phyloP scores from a whole-genome alignment of 2,888 invertebrate species.

The Imbricaverruca yamaguchii region DNA sequence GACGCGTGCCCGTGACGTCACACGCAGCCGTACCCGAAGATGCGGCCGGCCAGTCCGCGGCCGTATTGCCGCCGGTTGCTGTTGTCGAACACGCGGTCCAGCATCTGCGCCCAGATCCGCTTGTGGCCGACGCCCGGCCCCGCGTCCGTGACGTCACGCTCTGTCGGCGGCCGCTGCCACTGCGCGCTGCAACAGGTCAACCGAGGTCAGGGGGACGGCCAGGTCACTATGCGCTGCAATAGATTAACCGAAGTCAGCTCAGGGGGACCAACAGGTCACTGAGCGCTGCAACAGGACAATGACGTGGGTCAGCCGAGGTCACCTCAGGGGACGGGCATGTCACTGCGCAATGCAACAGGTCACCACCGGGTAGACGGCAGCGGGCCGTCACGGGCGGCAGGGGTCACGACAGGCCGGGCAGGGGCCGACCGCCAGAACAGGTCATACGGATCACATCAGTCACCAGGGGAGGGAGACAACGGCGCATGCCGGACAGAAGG shows the following conservation, averaged over 20 bases:
- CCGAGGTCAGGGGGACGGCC: constrained; percentile 27
- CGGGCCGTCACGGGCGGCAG: too few species aligned
- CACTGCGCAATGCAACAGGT: too few species aligned
- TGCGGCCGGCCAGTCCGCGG: constrained; percentile 69
- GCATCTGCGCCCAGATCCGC: constrained; percentile 45
- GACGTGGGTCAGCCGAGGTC: too few species aligned
- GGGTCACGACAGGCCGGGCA: too few species aligned
- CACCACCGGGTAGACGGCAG: too few species aligned
- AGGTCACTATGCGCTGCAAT: constrained; percentile 28
- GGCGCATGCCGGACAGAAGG: too few species aligned
- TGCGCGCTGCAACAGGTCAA: constrained; percentile 1
- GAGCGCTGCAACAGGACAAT: too few species aligned
- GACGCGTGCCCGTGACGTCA: too few species aligned
- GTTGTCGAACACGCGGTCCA: constrained; percentile 83
- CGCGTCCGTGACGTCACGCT: constrained; percentile 30
- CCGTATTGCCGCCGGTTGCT: constrained; percentile 79
- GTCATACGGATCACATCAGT: too few species aligned
- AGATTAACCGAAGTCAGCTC: constrained; percentile 25
- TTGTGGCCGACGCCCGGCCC: constrained; percentile 35
- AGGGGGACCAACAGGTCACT: not conserved
- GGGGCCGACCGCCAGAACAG: too few species aligned
- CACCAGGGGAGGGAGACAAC: too few species aligned
- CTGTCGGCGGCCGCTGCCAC: constrained; percentile 27
- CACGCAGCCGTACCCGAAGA: constrained; percentile 54
- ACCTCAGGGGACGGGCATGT: too few species aligned